These are phyloP conservation scores for Acrocyrtus sp. DNA, from an alignment of 2,888 invertebrate genomes.

Conservation along the genomic window DNA sequence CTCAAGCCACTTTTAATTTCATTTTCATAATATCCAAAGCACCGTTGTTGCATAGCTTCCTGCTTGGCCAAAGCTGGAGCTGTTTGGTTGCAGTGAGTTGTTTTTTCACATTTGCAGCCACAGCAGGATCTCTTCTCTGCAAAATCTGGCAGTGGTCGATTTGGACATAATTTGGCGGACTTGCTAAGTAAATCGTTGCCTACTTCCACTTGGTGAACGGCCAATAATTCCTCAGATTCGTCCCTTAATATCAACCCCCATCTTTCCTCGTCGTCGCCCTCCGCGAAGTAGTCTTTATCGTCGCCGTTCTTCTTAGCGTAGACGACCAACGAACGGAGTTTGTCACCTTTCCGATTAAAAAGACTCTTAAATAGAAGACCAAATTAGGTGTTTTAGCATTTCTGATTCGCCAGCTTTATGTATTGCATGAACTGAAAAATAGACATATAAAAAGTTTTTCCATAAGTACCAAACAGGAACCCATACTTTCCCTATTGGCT, in stretches of 20 bases:
- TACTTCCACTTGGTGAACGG: no score
- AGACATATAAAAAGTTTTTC: neutral
- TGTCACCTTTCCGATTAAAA: neutral
- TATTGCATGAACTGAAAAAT: neutral
- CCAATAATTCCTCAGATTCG: conserved; percentile 27
- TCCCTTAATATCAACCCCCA: conserved; percentile 15
- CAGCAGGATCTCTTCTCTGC: no score
- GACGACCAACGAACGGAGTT: no score
- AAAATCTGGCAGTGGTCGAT: neutral
- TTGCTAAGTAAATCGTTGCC: neutral
- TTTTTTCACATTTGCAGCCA: no score
- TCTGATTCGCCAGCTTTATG: neutral
- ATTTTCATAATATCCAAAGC: no score
- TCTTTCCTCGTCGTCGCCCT: neutral
- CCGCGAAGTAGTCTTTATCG: neutral
- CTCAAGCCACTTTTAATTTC: no score
- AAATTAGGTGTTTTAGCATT: neutral
- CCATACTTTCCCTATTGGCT: no score
- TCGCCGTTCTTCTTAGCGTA: neutral
- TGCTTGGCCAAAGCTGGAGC: no score
- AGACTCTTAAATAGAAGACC: neutral
- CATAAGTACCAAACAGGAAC: neutral
- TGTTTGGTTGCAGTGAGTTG: no score
- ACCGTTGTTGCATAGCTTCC: no score
- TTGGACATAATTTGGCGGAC: neutral